Base-by-base conservation (phyloP, 2,113 vertebrate genomes). In the Carlito syrichta region DNA sequence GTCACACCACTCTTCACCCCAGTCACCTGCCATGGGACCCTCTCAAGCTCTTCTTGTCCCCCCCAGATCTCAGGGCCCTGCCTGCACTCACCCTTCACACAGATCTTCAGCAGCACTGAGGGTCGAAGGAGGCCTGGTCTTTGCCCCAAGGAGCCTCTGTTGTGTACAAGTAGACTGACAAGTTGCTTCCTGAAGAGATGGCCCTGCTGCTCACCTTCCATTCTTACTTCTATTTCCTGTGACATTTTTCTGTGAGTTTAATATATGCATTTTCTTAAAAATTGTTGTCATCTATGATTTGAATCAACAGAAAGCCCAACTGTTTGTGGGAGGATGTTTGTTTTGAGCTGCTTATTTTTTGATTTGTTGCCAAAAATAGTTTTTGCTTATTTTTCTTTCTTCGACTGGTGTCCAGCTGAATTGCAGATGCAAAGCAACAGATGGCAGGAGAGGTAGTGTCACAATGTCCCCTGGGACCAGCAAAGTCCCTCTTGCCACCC, bases 311-410 rank as follows among this genome's bases (percentile, higher is more conserved):
- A 94, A 94, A 94, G 48, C 82, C 77, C 68, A 91, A 50, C 50
- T 96, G 86, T 96, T 97, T 94, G 35, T 94, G 38, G 40, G 68
- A 77, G 92, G n/a, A 91, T 95, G 93, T 86, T 97, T 97, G 62
- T 97, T 97, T 96, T 50, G 43, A 60, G 74, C 95, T 97, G 93
- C 81, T 94, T 94, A 82, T 81, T 97, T 97, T 96, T 96, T 96
- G 84, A 97, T 97, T 96, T 78, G 48, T 93, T 96, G 96, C 97
- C 96, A 97, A 96, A n/a, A 96, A 94, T 97, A 91, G 95, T 96
- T 97, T 96, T 97, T 83, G 96, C 97, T 97, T 96, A 91, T 97
- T 97, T 95, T 96, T 79, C 56, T 86, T 73, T 85, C 95, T 94
- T 96, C 96, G 97, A 96, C 89, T 93, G 48, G n/a, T 58, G 94